A percentile compares a stretch with the other conserved stretches of the same genome.
Evolutionary conservation across 2,797 vertebrate species (phyloP).

Genomic region (Coregonus ussuriensis): DNA sequence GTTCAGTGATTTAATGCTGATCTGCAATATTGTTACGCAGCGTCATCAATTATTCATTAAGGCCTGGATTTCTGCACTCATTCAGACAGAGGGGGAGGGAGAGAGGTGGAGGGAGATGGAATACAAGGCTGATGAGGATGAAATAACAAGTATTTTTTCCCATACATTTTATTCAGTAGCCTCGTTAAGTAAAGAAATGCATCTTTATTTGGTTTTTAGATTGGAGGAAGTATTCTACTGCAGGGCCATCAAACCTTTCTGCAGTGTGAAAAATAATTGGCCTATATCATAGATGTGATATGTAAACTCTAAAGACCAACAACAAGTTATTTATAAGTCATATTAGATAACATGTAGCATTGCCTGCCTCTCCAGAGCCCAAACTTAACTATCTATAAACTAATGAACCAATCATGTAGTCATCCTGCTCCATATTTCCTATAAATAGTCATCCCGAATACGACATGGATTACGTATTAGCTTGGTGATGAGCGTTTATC

Average conservation of each 20-base stretch:
- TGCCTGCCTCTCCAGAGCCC: slow-evolving; percentile 13
- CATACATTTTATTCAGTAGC: background rate
- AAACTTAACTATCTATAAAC: slow-evolving; percentile 9
- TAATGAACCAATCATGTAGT: slow-evolving; percentile 24
- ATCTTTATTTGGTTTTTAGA: background rate
- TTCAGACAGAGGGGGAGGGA: slow-evolving; percentile 45
- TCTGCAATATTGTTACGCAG: slow-evolving; percentile 67
- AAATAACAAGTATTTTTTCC: background rate
- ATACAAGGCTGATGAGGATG: slow-evolving; percentile 11
- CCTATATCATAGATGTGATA: background rate
- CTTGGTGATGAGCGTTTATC: slow-evolving; percentile 6
- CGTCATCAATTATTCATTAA: slow-evolving; percentile 76
- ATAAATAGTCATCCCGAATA: slow-evolving; percentile 42
- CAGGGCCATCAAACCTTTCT: background rate
- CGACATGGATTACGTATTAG: slow-evolving; percentile 26
- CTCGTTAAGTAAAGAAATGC: background rate
- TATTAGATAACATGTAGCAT: slow-evolving; percentile 24
- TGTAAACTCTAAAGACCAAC: background rate
- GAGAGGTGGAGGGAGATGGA: slow-evolving; percentile 23
- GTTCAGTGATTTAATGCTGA: slow-evolving; percentile 63
- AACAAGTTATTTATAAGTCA: background rate
- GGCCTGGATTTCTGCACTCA: slow-evolving; percentile 62
- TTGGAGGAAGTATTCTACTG: background rate
- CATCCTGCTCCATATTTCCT: slow-evolving; percentile 9
- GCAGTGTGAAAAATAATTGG: background rate